Evolutionary conservation across 2,888 invertebrate genomes (phyloP).

Genomic region (Myopa tessellatipennis): DNA sequence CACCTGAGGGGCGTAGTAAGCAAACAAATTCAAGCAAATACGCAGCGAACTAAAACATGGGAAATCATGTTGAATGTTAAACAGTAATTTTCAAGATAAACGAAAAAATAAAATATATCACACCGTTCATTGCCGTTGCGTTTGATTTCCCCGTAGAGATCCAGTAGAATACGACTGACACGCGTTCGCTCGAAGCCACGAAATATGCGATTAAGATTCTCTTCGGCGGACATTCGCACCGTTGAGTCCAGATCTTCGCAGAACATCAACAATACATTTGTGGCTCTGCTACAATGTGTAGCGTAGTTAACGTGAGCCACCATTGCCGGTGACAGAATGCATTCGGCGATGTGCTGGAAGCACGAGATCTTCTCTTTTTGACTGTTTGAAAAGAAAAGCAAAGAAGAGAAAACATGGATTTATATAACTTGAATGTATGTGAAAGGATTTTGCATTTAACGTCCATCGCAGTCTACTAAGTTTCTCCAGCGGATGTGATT

Average conservation of each 20-base stretch:
- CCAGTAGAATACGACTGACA: constrained; percentile 80
- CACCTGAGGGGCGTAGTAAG: constrained; percentile 80
- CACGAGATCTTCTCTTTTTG: constrained; percentile 82
- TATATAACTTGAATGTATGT: neutral
- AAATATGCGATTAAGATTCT: constrained; percentile 83
- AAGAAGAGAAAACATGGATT: neutral
- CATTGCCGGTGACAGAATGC: constrained; percentile 70
- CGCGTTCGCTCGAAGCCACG: constrained; percentile 76
- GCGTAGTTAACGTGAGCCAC: constrained; percentile 72
- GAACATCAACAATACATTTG: constrained; percentile 77
- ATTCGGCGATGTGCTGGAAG: constrained; percentile 79
- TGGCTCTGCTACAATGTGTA: constrained; percentile 76
- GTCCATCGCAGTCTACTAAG: too few species aligned
- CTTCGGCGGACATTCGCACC: constrained; percentile 83
- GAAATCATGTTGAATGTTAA: neutral
- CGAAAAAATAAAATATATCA: constrained; percentile 25
- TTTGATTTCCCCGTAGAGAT: constrained; percentile 85
- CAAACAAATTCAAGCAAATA: constrained; percentile 82
- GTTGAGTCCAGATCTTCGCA: constrained; percentile 84
- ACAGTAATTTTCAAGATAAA: neutral
- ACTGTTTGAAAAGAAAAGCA: constrained; percentile 63
- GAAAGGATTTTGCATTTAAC: too few species aligned
- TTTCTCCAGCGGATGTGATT: too few species aligned
- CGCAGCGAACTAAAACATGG: constrained; percentile 73
- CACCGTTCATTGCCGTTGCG: constrained; percentile 75